Evolutionary conservation across 2,797 vertebrate genomes (phyloP).

Genomic region (Diceros bicornis): DNA sequence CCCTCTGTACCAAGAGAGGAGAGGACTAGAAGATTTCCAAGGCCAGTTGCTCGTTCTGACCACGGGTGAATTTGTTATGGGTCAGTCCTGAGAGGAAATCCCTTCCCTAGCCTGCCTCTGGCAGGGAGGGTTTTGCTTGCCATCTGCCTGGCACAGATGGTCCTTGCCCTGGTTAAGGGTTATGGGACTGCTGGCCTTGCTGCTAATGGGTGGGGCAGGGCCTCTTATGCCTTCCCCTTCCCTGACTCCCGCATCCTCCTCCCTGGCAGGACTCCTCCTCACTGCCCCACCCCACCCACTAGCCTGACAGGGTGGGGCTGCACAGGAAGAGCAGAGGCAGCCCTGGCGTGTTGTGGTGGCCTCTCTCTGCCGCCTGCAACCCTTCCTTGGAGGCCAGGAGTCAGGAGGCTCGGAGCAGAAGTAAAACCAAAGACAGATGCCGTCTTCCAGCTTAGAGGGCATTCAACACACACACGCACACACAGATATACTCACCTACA

Average conservation of each 20-base stretch:
- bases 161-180: neutral
- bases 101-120: neutral
- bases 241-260: neutral
- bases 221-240: neutral
- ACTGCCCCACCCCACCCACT: neutral
- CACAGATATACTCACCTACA: neutral
- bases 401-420: neutral
- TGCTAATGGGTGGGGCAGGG: neutral
- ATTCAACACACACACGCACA: neutral
- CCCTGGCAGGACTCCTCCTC: neutral
- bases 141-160: neutral
- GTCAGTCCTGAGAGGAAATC: neutral
- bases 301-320: neutral
- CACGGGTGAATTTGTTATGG: neutral
- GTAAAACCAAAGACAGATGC: neutral
- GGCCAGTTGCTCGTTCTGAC: neutral
- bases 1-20: neutral
- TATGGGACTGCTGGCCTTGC: neutral
- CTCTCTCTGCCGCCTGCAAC: neutral
- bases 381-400: neutral
- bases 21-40: neutral
- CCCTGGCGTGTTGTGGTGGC: neutral
- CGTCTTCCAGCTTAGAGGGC: neutral
- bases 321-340: conserved; percentile 16
- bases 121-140: neutral